Percentiles rank a stretch among this genome's conserved stretches.
Conservation (phyloP, 2,113 vertebrate genomes). For the Fukomys damarensis region DNA sequence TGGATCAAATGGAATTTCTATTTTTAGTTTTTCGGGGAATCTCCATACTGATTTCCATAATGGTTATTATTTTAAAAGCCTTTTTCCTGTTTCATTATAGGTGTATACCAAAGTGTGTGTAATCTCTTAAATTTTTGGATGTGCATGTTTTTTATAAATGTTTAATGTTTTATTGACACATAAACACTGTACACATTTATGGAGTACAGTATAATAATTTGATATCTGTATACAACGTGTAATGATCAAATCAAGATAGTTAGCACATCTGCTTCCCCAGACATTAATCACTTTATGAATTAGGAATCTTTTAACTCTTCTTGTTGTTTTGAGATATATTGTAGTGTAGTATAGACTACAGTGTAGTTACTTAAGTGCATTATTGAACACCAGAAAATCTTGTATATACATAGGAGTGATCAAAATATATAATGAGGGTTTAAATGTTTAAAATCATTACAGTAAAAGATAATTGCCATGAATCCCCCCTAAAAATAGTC, state of each 20-base stretch:
- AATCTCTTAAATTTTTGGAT: background rate
- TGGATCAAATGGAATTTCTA: background rate
- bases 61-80: background rate
- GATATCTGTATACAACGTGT: background rate
- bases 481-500: background rate
- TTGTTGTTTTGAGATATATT: background rate
- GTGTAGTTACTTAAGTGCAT: background rate
- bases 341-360: background rate
- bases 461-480: background rate
- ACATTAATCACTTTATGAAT: background rate
- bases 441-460: background rate
- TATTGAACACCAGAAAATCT: background rate
- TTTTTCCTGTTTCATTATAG: slow-evolving; percentile 25
- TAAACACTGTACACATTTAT: background rate
- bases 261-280: background rate
- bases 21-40: background rate
- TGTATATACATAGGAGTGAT: background rate
- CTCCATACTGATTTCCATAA: background rate
- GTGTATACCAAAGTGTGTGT: background rate
- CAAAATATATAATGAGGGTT: background rate
- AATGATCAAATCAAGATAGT: background rate
- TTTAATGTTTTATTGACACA: background rate
- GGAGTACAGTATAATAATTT: background rate
- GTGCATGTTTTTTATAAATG: background rate
- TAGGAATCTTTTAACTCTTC: background rate